These are phyloP conservation scores for Spondyliosoma cantharus DNA, from an alignment of 2,797 vertebrate genomes.

Conservation along the genomic window DNA sequence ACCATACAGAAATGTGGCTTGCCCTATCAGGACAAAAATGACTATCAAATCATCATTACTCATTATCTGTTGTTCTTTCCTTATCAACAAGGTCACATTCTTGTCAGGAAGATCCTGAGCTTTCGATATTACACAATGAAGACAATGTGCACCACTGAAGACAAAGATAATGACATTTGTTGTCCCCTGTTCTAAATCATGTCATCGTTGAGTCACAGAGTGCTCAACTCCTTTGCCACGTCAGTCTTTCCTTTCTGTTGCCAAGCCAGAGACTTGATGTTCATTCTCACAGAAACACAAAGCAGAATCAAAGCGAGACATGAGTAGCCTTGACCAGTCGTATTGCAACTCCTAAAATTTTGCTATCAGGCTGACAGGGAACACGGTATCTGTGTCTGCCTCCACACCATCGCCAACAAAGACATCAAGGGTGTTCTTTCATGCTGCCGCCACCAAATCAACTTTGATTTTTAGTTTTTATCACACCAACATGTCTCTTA, in stretches of 20 bases:
- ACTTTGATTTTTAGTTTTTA: not conserved
- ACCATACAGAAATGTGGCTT: not conserved
- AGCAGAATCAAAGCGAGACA: constrained; percentile 65
- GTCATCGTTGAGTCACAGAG: constrained; percentile 63
- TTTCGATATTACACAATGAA: constrained; percentile 43
- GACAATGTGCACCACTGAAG: constrained; percentile 49
- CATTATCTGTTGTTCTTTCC: constrained; percentile 43
- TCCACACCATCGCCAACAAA: constrained; percentile 74
- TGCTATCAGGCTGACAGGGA: constrained; percentile 85
- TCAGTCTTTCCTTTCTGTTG: constrained; percentile 51
- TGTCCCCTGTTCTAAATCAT: constrained; percentile 41
- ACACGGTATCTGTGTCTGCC: constrained; percentile 82
- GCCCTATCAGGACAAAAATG: constrained; percentile 5
- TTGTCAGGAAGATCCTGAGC: constrained; percentile 59
- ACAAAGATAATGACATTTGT: constrained; percentile 48
- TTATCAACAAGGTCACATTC: constrained; percentile 79
- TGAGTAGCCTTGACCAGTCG: constrained; percentile 86
- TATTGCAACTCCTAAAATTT: constrained; percentile 82
- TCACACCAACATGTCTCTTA: constrained; percentile 6
- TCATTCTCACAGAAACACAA: constrained; percentile 24
- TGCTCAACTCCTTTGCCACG: constrained; percentile 72
- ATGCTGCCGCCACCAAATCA: not conserved
- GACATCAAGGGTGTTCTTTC: constrained; percentile 69
- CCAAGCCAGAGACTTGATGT: constrained; percentile 46
- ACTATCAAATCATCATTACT: constrained; percentile 41